Evolutionary conservation across 2,888 invertebrate species (phyloP), one percentile per base, ranked within the genome.

Genomic region (Drepana falcataria): DNA sequence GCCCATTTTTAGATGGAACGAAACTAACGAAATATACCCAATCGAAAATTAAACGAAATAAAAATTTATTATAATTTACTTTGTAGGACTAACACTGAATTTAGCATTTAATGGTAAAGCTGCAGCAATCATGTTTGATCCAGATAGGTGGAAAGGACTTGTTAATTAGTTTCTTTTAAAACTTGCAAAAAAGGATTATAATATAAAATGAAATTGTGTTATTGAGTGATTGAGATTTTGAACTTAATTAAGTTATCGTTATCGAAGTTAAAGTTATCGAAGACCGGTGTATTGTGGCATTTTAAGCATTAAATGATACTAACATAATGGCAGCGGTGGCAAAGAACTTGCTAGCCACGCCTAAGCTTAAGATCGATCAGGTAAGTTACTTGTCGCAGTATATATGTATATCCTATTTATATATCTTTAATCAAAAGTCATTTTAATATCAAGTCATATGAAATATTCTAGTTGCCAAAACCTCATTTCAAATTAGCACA

Each of bases 1-100:
- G 82, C 84, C 86, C 88, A 85, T 87, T 89, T 90, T 89, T 85
- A 88, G 83, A 87, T 88, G 85, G 81, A 87, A 87, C 88, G 83
- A 87, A 68, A 76, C 69, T 72, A 66, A 86, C 87, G 86, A 88
- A 85, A 73, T 78, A 40, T 73, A 70, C 78, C 65, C 73, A 77
- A 81, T 77, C 84, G 84, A 86, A 79, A 77, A 65, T 55, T 59
- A 60, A 66, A 64, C 61, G 64, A 55, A 60, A 59, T 55, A 61
- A 71, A 57, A 57, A 68, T 65, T 64, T 62, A 69, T 65, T 60
- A 63, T 58, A 57, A 66, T 66, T 68, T 61, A 70, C 65, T 69
- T 73, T 75, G 73, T 79, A 77, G 77, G 71, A 79, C 64, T 75
- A 47, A 63, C 63, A 56, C 62, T 55, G 58, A 72, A 21, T 21